Base-by-base conservation (phyloP, 2,113 vertebrate genomes). In the Bubalus kerabau region DNA sequence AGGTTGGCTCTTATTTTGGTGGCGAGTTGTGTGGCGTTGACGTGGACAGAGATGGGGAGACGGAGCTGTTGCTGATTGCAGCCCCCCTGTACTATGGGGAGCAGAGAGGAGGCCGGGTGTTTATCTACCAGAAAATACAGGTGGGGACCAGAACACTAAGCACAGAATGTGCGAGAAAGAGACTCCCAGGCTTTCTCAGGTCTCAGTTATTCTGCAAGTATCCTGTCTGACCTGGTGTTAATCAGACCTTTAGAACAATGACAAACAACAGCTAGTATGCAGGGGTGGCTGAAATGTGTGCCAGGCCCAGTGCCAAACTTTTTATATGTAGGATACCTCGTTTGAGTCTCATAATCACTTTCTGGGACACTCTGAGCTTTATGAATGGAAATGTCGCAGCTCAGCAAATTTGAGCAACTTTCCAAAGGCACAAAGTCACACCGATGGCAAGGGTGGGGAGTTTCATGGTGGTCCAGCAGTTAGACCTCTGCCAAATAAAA, bases 1-100 rank as follows among this genome's bases (percentile, higher is more conserved):
- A 99, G 99, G 98, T 98, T 43, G 99, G 99, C 71, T 99, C 98
- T 96, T 99, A 99, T 97, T 99, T 99, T 87, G 99, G 99, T 14
- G 99, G 99, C 3, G 99, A 98, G 76, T 97, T 99, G 83, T 99
- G 99, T 96, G 97, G 98, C 7, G 93, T 99, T 97, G 99, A 99
- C 26, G 1, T 99, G 85, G 84, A 99, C 43, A 2, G 16, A 6
- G 97, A 99, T 62, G 6, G 97, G 0, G 87, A 84, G 88, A 97
- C 98, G 30, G 99, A 99, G 87, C 76, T 99, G 4, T 96, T 99
- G n/a, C 98, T 99, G 87, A 98, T 99, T 52, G 99, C 99, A 23
- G 99, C 99, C 28, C 99, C 99, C 0, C 97, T 99, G 94, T 98
- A 99, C 97, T 97, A 95, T 32, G 98, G 99, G 26, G 92, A 98